Percentiles rank a stretch among this genome's conserved stretches.
These are phyloP conservation scores for Serinus canaria DNA, from an alignment of 2,113 vertebrate genomes.

Conservation along the genomic window DNA sequence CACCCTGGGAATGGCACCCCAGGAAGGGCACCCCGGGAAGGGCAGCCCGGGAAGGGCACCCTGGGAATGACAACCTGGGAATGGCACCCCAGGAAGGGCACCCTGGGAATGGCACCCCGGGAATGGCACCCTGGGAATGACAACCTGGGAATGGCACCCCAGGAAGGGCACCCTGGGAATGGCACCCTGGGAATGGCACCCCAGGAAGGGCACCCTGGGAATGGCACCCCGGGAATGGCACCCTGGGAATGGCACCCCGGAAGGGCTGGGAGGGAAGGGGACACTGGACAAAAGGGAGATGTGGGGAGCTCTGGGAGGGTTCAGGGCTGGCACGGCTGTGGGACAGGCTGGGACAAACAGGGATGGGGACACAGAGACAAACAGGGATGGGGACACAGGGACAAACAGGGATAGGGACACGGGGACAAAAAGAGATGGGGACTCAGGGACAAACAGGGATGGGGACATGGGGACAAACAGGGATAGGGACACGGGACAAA, in stretches of 20 bases:
- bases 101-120: background rate
- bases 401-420: no score
- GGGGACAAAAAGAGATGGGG: background rate
- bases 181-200: background rate
- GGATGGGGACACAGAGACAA: background rate
- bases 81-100: no score
- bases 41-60: background rate
- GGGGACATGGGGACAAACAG: background rate
- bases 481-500: background rate
- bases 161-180: no score
- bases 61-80: no score
- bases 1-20: background rate
- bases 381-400: background rate
- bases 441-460: background rate
- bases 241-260: background rate
- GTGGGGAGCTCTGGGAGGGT: accelerated
- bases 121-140: background rate
- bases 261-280: background rate
- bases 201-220: no score
- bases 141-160: no score
- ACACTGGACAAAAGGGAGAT: accelerated
- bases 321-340: accelerated
- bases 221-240: background rate
- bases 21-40: background rate
- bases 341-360: background rate